Percentiles rank a stretch among this genome's conserved stretches.
These are phyloP conservation scores for Geopemphigus sp. DNA, from an alignment of 1,140 invertebrate genomes.

Conservation along the genomic window DNA sequence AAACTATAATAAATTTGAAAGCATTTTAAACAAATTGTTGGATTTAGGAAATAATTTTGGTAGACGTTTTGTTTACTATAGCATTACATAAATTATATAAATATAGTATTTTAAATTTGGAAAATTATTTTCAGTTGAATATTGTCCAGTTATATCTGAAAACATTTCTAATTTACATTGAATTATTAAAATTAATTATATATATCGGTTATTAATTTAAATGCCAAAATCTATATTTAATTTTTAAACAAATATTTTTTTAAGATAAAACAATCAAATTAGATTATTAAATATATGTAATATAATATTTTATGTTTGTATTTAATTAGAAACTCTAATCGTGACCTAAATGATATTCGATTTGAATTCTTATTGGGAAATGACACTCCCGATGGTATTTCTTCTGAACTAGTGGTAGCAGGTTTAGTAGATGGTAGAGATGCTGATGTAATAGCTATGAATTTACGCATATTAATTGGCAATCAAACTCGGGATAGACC, in stretches of 20 bases:
- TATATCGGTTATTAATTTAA: background rate
- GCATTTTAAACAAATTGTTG: too few species aligned
- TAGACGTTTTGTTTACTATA: too few species aligned
- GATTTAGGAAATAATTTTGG: too few species aligned
- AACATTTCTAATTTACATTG: background rate
- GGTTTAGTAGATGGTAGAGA: slow-evolving; percentile 90
- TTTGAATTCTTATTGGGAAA: slow-evolving; percentile 91
- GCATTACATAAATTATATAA: background rate
- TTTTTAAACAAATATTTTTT: slow-evolving; percentile 12
- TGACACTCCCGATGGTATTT: slow-evolving; percentile 92
- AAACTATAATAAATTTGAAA: too few species aligned
- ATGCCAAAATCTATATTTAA: slow-evolving; percentile 33
- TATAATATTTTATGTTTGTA: background rate
- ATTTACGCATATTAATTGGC: slow-evolving; percentile 88
- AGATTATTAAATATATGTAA: background rate
- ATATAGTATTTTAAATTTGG: background rate
- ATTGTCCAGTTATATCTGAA: background rate
- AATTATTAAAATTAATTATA: background rate
- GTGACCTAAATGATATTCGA: slow-evolving; percentile 94
- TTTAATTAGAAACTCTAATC: slow-evolving; percentile 69
- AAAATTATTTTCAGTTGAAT: background rate
- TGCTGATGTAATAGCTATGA: slow-evolving; percentile 83
- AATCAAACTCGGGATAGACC: slow-evolving; percentile 62
- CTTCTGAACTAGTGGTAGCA: slow-evolving; percentile 88
- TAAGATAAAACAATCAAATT: background rate